A percentile compares a stretch with the other conserved stretches of the same genome.
Evolutionary conservation across 2,888 invertebrate species (phyloP).

Genomic region (Scaeva pyrastri): DNA sequence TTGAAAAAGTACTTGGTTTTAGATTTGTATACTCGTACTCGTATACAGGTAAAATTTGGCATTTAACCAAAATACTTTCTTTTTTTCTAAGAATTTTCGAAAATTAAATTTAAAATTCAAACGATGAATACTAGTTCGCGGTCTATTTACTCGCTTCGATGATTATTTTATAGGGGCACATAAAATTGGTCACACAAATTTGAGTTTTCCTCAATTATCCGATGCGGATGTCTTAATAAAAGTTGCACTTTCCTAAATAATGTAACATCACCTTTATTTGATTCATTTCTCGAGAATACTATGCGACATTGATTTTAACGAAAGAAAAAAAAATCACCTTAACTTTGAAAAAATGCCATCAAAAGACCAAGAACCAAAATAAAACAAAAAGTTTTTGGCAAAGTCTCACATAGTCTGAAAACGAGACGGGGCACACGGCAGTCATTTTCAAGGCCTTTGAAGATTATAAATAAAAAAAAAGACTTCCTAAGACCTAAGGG

Average conservation of each 20-base stretch:
- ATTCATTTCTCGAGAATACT: not conserved
- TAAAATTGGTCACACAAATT: not conserved
- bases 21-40: no score
- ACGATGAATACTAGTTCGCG: not conserved
- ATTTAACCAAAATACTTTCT: not conserved
- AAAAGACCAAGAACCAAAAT: not conserved
- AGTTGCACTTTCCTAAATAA: conserved; percentile 1
- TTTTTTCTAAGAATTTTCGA: not conserved
- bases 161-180: conserved; percentile 28
- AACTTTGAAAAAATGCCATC: not conserved
- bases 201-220: not conserved
- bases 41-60: conserved; percentile 29
- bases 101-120: not conserved
- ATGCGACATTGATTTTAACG: conserved; percentile 18
- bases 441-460: not conserved
- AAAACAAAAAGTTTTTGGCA: not conserved
- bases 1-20: no score
- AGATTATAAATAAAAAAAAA: not conserved
- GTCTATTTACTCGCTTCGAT: not conserved
- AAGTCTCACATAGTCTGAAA: not conserved
- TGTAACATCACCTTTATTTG: not conserved
- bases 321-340: conserved; percentile 13
- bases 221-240: conserved; percentile 2
- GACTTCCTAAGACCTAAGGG: conserved; percentile 1
- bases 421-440: not conserved